Evolutionary conservation across 1,140 invertebrate species (phyloP).

Genomic region (Drosophila quadrilineata): DNA sequence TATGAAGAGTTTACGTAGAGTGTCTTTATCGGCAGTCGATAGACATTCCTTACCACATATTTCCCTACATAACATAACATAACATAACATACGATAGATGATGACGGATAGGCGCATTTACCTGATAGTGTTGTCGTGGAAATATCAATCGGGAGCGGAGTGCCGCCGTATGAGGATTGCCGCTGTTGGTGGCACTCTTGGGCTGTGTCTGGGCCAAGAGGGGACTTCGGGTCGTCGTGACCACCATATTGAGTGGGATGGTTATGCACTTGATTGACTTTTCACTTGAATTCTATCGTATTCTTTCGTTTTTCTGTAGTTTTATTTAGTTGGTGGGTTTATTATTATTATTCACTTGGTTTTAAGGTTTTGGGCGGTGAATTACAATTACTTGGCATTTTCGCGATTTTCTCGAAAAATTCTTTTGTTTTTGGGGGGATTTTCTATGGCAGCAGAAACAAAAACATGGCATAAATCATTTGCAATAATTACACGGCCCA

Average conservation of each 20-base stretch:
- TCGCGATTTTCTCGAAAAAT: constrained; percentile 21
- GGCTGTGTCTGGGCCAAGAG: constrained; percentile 58
- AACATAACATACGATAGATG: too few relatives aligned
- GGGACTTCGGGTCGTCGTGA: constrained; percentile 66
- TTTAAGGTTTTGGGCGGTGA: neutral
- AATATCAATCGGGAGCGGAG: constrained; percentile 69
- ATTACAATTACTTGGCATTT: constrained; percentile 35
- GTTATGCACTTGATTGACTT: neutral
- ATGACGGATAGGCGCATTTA: constrained; percentile 29
- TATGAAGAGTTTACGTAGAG: too few relatives aligned
- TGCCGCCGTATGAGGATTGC: constrained; percentile 49
- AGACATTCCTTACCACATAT: too few relatives aligned
- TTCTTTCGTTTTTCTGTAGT: neutral
- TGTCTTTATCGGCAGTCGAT: neutral
- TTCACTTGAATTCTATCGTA: neutral
- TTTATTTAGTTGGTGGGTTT: neutral
- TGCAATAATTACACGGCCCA: constrained; percentile 25
- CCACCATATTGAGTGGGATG: constrained; percentile 51
- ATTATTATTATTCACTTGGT: constrained; percentile 10
- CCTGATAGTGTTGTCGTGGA: constrained; percentile 75
- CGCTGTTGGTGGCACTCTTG: constrained; percentile 45
- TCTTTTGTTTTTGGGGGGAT: constrained; percentile 22
- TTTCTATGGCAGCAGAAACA: neutral
- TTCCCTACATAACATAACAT: too few relatives aligned
- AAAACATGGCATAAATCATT: constrained; percentile 18